Evolutionary conservation across 1,140 invertebrate genomes (phyloP).

Genomic region (Diabrotica virgifera): DNA sequence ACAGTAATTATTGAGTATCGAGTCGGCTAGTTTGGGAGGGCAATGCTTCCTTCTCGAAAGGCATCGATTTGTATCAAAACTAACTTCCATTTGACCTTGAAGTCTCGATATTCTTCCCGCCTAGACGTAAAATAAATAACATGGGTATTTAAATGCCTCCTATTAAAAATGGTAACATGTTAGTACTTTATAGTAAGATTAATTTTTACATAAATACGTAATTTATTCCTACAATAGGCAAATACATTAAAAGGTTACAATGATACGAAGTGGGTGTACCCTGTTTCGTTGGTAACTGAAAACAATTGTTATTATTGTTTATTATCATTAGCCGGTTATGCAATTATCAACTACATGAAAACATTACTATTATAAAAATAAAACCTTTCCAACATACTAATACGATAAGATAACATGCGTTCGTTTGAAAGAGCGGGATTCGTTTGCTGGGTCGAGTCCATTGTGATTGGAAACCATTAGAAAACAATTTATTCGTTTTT

Average conservation of each 20-base stretch:
- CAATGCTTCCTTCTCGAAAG: conserved; percentile 16
- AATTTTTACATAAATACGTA: no score
- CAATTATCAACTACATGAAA: neutral
- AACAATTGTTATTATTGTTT: conserved; percentile 7
- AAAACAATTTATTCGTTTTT: conserved; percentile 27
- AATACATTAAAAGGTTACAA: neutral
- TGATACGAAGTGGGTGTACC: conserved; percentile 21
- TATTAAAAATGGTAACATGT: neutral
- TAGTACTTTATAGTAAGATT: neutral
- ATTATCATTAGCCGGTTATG: neutral
- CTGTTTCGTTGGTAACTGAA: neutral
- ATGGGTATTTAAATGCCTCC: neutral
- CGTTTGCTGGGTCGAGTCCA: conserved; percentile 43
- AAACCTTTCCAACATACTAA: neutral
- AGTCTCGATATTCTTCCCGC: conserved; percentile 32
- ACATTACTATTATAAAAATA: neutral
- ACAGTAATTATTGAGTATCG: no score
- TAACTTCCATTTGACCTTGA: conserved; percentile 36
- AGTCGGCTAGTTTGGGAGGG: conserved; percentile 4
- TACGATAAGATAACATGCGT: conserved; percentile 33
- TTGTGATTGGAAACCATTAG: conserved; percentile 24
- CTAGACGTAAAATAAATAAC: conserved; percentile 19
- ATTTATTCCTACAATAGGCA: neutral
- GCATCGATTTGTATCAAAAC: conserved; percentile 31
- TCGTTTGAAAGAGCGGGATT: conserved; percentile 44